Base-by-base conservation (phyloP, 1,140 invertebrate species). In the Arctopsyche grandis region DNA sequence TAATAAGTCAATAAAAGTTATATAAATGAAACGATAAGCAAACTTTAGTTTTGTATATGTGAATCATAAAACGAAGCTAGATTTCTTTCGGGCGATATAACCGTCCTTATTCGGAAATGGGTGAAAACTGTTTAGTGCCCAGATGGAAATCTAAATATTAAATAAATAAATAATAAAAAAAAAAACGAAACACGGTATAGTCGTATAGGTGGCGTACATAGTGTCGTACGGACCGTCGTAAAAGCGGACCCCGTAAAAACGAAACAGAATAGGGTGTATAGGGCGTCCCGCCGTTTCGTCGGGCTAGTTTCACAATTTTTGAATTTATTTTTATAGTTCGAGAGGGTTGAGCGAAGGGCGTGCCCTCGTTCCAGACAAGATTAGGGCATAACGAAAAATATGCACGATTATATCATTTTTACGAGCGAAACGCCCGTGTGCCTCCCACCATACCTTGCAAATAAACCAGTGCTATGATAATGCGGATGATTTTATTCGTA, bases 301-400 rank as follows among this genome's bases (percentile, higher is more conserved):
- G 21, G 71, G 48, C 48, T 74, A 74, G 46, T 74, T 74, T 74
- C 46, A 24, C 71, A 74, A 56, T 74, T 74, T 74, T 74, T 74
- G 71, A 74, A 74, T 74, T 74, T 74, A 74, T 74, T 74, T 74
- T 74, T 74, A 74, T 74, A 74, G 71, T 74, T 74, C 43, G 26
- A 38, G 71, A n/a, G 46, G 71, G 24, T 52, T 58, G 48, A 71
- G 38, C 7, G 43, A 48, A 48, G 38, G 21, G 24, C 24, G 10
- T 22, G 24, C 21, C 63, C 63, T 66, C 7, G 22, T 22, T 16
- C 24, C 24, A 1, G 10, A 12, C 48, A 12, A 26, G 63, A 44
- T 71, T 48, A 71, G 44, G 69, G 29, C 12, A 46, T 44, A 22
- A 24, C 19, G 38, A 66, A 71, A 48, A 71, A 71, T 71, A 71